Evolutionary conservation across 2,113 vertebrate genomes (phyloP), one percentile per base, ranked within the genome.

Genomic region (Circaetus cinerascens): DNA sequence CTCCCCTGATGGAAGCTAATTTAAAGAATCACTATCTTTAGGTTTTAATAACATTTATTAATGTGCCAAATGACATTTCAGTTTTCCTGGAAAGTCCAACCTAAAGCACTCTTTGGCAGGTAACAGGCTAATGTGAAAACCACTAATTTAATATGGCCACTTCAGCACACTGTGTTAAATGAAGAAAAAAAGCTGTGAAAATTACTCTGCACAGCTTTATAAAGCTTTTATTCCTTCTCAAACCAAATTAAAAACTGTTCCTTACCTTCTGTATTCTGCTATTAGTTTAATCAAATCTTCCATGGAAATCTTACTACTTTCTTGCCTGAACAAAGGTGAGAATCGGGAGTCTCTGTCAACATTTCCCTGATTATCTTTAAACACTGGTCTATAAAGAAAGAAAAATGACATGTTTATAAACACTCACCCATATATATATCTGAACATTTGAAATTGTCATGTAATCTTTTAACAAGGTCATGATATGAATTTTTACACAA

Each of bases 281-380:
- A 99, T 98, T 78, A 99, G 97, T 96, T 99, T 99, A 57, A 99
- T 98, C 88, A 99, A 98, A 64, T 99, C 99, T 85, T 99, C 99
- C 15, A 98, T 98, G 95, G 99, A 99, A 97, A 99, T 99, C 97
- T 99, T 99, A 98, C 96, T 99, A 97, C 99, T 99, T 97, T 99
- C 99, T 98, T 99, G 99, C 95, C 99, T 99, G 97, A 99, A 99
- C 64, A 99, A 97, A 25, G 99, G 99, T 38, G 99, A 99, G 97
- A 99, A 99, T 86, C 99, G 98, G 17, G 99, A 99, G 50, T 99
- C 99, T 97, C 99, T 98, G 97, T 99, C 99, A 97, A 99, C 97
- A 19, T 98, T 99, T 62, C 99, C 99, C 30, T 99, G 99, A 98
- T 99, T 99, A 97, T 99, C 99, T 92, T 99, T 99, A 98, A 99